phyloP scores from a whole-genome alignment of 2,113 vertebrate genomes.

The Halichoerus grypus region DNA sequence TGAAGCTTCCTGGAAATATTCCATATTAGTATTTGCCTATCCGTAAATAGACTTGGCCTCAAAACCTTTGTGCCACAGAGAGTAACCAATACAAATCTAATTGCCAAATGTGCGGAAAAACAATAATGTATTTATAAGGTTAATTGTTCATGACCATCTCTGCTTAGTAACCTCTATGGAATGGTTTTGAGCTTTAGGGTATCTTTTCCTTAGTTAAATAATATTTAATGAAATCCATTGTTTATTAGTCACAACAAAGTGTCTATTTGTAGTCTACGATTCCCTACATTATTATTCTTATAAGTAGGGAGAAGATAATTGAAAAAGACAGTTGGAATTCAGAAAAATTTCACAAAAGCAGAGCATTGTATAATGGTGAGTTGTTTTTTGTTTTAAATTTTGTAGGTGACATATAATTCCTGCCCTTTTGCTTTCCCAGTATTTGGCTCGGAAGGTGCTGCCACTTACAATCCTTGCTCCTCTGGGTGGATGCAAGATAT shows the following conservation, averaged over 20 bases:
- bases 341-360: conserved; percentile 15
- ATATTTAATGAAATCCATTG: conserved; percentile 28
- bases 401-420: neutral
- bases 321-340: conserved; percentile 30
- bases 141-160: conserved; percentile 54
- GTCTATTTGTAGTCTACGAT: neutral
- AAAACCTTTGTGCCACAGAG: conserved; percentile 42
- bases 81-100: conserved; percentile 71
- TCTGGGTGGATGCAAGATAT: neutral
- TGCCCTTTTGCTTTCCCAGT: neutral
- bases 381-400: conserved; percentile 3
- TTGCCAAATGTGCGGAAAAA: conserved; percentile 56
- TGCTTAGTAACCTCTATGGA: conserved; percentile 68
- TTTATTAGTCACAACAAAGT: conserved; percentile 51
- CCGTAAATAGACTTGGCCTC: neutral
- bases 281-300: neutral
- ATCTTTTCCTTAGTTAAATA: conserved; percentile 68
- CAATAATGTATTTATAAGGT: conserved; percentile 57
- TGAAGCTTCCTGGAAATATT: neutral
- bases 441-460: neutral
- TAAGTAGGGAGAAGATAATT: conserved; percentile 35
- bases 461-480: neutral
- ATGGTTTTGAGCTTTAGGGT: conserved; percentile 46
- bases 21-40: neutral
- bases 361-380: neutral